Base-by-base conservation (phyloP, 2,888 invertebrate species). In the Clanis bilineata region DNA sequence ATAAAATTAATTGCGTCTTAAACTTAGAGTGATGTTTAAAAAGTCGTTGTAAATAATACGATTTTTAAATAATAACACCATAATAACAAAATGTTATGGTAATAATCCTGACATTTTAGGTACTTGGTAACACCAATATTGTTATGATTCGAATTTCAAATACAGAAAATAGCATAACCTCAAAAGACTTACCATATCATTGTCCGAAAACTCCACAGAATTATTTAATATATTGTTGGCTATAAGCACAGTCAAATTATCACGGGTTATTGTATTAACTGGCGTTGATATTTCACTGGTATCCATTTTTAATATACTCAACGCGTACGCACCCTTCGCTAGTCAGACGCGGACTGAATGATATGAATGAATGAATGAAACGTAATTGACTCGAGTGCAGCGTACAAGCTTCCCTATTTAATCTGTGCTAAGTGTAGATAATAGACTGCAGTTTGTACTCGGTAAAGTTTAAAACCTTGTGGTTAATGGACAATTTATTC, bases 181-280 rank as follows among this genome's bases (percentile, higher is more conserved):
- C 36, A 22, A 45, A n/a, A 32, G 3, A 44, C 43, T 38, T 51
- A 58, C 58, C 81, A 72, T 68, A 65, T 86, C 85, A 62, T 69
- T 68, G 58, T 86, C 86, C 0, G 85, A 74, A 23, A 84, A 83
- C 44, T 88, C 88, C 56, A 82, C 58, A 0, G 89, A 86, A 32
- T 74, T 76, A 67, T 87, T 83, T 22, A 89, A 59, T 25, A 83
- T 73, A 61, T 89, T 89, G 66, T 89, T 88, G 12, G 79, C 76
- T 47, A 89, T 81, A 5, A 88, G 66, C 64, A 86, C 81, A 2
- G 72, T 71, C 58, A 89, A 57, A 36, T 85, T 79, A 1, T 88
- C 85, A 55, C 88, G 75, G 0, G 76, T 74, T 3, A 89, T 61
- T 1, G 74, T 84, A 61, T 89, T 89, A 3, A 85, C 66, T 3